phyloP scores from a whole-genome alignment of 2,797 vertebrate genomes.

The Dendrocincla tyrannina region DNA sequence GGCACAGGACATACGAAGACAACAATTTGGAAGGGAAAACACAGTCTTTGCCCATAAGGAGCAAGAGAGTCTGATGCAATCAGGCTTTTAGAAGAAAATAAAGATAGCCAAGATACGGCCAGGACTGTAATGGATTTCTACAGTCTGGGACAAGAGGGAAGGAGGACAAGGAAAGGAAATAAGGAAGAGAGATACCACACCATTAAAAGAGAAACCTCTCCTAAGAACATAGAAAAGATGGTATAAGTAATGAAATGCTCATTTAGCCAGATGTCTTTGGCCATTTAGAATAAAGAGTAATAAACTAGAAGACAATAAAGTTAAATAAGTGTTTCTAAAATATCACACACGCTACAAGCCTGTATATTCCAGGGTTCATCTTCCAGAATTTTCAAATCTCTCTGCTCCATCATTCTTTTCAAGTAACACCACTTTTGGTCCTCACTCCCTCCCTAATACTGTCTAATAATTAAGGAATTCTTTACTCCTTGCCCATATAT shows the following conservation, averaged over 20 bases:
- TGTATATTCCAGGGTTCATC: not conserved
- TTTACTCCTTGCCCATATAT: not conserved
- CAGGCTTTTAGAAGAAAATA: not conserved
- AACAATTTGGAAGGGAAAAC: not conserved
- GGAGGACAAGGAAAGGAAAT: not conserved
- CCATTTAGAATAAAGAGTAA: not conserved
- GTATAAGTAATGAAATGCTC: not conserved
- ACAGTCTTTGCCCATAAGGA: not conserved
- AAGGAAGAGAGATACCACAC: fast-evolving
- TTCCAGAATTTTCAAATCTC: not conserved
- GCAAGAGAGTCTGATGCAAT: not conserved
- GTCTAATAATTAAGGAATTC: not conserved
- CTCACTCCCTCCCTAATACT: not conserved
- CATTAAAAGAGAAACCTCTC: not conserved
- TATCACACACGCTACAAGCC: not conserved
- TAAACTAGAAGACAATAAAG: not conserved
- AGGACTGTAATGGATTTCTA: not conserved
- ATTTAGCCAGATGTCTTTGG: not conserved
- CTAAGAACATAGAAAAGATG: not conserved
- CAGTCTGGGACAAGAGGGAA: not conserved
- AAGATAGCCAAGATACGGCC: not conserved
- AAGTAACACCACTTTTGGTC: fast-evolving
- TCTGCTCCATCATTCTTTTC: not conserved
- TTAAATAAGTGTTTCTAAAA: not conserved
- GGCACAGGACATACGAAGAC: conserved; percentile 23